Evolutionary conservation across 2,797 vertebrate species (phyloP), one percentile per base, ranked within the genome.

Genomic region (Sebastes cheni): DNA sequence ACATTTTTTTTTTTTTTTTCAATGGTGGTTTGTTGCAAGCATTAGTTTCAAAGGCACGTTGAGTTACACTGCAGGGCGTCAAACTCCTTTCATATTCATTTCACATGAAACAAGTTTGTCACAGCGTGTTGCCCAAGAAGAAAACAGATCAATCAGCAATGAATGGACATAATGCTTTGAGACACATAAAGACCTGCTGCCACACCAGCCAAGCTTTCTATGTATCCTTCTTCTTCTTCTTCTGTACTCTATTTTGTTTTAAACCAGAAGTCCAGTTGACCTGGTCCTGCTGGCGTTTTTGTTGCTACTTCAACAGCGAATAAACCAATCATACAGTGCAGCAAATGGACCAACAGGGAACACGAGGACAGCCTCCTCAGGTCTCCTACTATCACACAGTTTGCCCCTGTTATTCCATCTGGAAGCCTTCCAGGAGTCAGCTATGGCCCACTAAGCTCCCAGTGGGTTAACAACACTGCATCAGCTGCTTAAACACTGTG

Each of bases 391-490:
- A 77, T 88, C 72, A 84, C 83, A 86, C 81, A 71, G 67, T 86
- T 86, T 80, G 65, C 61, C 58, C 72, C 80, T 71, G 80, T 91
- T 91, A 90, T 91, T 88, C 84, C 85, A 88, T 77, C 83, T 94
- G 90, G 92, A 92, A 81, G 70, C 65, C 72, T 80, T 94, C 90
- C 92, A 92, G 86, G 81, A 86, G 84, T 84, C 87, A 82, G 87
- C 80, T 58, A 86, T 77, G 86, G 91, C 80, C 89, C 89, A 90
- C 89, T 90, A 91, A 84, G 79, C 85, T 87, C 88, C 88, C 86
- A 77, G 89, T 86, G 81, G 88, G 89, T 92, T 86, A 88, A 87
- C 84, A 92, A 91, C 85, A 88, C 81, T 86, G 86, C 88, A 91
- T 92, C 82, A 90, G 86, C 91, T 89, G 82, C 90, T 93, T 88